Base-by-base conservation (phyloP, 1,140 invertebrate genomes). In the Schmidtea mediterranea region DNA sequence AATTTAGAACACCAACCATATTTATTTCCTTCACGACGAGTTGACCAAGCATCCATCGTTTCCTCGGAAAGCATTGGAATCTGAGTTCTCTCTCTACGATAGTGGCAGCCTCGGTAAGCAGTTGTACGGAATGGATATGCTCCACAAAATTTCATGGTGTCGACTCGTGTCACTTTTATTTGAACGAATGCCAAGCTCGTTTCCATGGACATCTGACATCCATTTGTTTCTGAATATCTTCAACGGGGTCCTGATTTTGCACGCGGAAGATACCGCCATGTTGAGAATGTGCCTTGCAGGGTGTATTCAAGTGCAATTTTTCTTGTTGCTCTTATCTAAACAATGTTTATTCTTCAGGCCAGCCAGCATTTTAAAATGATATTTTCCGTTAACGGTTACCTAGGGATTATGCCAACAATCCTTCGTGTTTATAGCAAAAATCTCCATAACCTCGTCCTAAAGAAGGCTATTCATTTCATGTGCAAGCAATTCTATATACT, bases 101-200 rank as follows among this genome's bases (percentile, higher is more conserved):
- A 89, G 86, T 10, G 74, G 77, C 56, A 75, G 87, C 58, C 89
- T 89, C 37, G 78, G 81, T 61, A 59, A 54, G 75, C 82, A 90
- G 59, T 67, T 97, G 32, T 73, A 87, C 43, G 82, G 83, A 1
- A 67, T 97, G 51, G 90, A 97, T 64, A 81, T 90, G 0, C 70
- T 95, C 51, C 89, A 98, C 63, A 97, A 97, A 66, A 89, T 90
- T 58, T 84, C 86, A 74, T 98, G 90, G 90, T 81, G 89, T 1
- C 56, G 84, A 53, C 67, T 97, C 18, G 87, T 97, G 54, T 78
- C 80, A 0, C 74, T 83, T 43, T 90, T 98, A 84, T 97, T 97
- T 61, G 82, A 87, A 67, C 83, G 83, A 0, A 97, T 97, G 84
- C 82, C 83, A 2, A 82, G 82, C 13, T 92, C 95, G 59, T 94